These are phyloP conservation scores for Lepilemur septentrionalis DNA, from an alignment of 2,797 vertebrate species.

Conservation along the genomic window DNA sequence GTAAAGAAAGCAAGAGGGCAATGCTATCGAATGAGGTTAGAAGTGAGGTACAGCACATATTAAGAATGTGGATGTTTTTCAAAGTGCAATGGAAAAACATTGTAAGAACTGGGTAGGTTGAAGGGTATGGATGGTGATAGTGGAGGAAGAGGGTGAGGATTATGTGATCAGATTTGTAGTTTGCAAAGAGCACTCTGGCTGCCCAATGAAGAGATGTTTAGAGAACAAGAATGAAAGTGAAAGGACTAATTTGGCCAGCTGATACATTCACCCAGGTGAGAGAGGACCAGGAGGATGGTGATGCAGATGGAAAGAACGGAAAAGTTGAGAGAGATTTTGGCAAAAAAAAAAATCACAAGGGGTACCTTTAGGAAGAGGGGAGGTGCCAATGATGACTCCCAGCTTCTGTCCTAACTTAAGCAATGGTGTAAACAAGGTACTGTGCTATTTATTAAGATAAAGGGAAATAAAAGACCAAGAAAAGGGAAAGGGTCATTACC, in stretches of 20 bases:
- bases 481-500: background rate
- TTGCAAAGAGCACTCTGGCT: background rate
- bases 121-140: background rate
- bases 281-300: background rate
- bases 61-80: background rate
- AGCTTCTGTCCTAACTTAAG: background rate
- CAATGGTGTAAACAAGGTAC: fast-evolving
- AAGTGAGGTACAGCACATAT: background rate
- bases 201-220: background rate
- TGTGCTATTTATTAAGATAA: background rate
- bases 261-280: too few species aligned
- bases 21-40: background rate
- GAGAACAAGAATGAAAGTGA: background rate
- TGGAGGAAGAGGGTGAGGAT: background rate
- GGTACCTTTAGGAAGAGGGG: background rate
- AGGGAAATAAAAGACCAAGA: background rate
- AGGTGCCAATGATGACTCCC: background rate
- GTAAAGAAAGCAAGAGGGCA: background rate
- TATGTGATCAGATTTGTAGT: background rate
- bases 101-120: background rate
- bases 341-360: background rate
- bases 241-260: background rate
- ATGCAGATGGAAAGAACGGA: background rate
- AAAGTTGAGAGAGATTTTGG: background rate
- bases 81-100: background rate